Base-by-base conservation (phyloP, 1,140 invertebrate genomes). In the Sitobion miscanthi region DNA sequence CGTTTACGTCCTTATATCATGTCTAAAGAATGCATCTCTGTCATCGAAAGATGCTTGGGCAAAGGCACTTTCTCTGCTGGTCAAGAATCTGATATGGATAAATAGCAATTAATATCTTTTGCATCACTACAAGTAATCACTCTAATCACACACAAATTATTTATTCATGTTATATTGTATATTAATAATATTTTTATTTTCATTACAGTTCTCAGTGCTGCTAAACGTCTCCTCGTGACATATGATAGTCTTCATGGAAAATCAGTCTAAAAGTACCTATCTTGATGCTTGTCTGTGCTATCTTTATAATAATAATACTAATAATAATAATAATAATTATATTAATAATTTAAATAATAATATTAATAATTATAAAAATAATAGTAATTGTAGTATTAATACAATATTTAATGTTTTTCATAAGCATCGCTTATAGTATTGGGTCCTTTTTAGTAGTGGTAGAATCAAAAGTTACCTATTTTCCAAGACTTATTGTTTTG, bases 71-170 rank as follows among this genome's bases (percentile, higher is more conserved):
- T 93, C 11, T 54, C 91, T 93, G 82, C 82, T 45, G n/a, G 82
- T 86, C 91, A 93, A 57, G 91, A 85, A 85, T 85, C 91, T 21
- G 49, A 85, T 93, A 86, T 93, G 21, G 77, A 93, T 93, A 93
- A 93, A 93, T 93, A 93, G 91, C 91, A 93, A 93, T 93, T 93
- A 93, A 93, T 93, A 93, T 85, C 91, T 25, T 86, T 93, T 86
- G 91, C 91, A 93, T 93, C 91, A 93, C 91, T 93, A 85, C 45
- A 83, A 93, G 91, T 93, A 93, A 86, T 69, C 11, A 2, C 5
- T 49, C 6, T 47, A n/a, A 52, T 91, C 49, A 35, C 21, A 17
- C 9, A 47, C 4, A n/a, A 6, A 62, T 62, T 42, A 89, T 57
- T 62, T 90, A n/a, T 25, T 47, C 20, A 38, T 3, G 2, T 38